Evolutionary conservation across 2,113 vertebrate species (phyloP), one percentile per base, ranked within the genome.

Genomic region (Microtus pennsylvanicus): DNA sequence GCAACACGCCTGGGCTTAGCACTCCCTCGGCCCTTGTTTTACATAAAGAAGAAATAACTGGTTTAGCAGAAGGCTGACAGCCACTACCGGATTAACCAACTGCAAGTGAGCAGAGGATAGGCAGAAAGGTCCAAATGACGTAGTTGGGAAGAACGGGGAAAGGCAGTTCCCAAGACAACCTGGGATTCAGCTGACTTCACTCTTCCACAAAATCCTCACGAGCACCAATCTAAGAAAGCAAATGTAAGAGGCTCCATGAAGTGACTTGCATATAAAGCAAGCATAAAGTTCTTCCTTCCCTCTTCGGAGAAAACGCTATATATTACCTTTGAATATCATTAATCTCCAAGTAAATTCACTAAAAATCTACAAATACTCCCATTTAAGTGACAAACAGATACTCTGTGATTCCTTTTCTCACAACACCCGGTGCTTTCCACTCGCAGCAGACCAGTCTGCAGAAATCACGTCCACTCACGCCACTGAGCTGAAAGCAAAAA

Each of bases 401-500:
- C 81, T 42, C 80, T 45, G n/a, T 77, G 38, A 90, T 24, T 50
- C 21, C 12, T 89, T 82, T 91, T 78, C 87, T 96, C 67, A 82
- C 0, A 76, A 47, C 63, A 95, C 35, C 58, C 47, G 86, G 30
- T 72, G 70, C 77, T 91, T 91, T 30, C 12, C 78, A 83, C 70
- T 28, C 38, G 28, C 22, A 45, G 70, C 16, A 93, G 76, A 92
- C 45, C 72, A n/a, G 28, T 86, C 93, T 91, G 9, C 14, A 87
- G 4, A 42, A 90, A 96, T 14, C 33, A 38, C 28, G 58, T 33
- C 47, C 58, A 78, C n/a, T 70, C 86, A 94, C 92, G 33, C 17
- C 33, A 92, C 7, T 94, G 92, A 92, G 47, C 52, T 95, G 93
- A 77, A 90, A 55, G 30, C 69, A 89, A 35, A 96, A 28, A 93